Evolutionary conservation across 1,140 invertebrate species (phyloP).

Genomic region (Brachionus asplanchnoidis): DNA sequence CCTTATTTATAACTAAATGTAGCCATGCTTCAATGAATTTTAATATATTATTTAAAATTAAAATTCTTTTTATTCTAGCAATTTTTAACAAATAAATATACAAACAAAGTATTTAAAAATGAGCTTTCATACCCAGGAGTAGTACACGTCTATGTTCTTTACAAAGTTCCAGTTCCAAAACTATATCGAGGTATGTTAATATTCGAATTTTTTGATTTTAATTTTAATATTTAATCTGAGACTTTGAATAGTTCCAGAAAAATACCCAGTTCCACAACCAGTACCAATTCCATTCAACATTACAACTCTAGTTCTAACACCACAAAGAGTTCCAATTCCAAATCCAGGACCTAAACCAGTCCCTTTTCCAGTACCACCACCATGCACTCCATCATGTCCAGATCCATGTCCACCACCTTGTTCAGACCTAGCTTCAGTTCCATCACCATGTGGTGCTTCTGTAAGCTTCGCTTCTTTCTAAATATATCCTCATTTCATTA

Average conservation of each 20-base stretch:
- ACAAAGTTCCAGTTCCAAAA: conserved; percentile 14
- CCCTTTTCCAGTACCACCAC: background rate
- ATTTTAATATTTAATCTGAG: background rate
- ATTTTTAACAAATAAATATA: background rate
- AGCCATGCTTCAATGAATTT: too few relatives aligned
- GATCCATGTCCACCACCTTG: background rate
- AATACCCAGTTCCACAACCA: background rate
- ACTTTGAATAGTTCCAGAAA: background rate
- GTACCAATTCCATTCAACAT: conserved; percentile 24
- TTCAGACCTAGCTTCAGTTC: background rate
- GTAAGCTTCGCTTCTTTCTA: background rate
- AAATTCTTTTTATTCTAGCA: too few relatives aligned
- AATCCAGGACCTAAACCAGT: background rate
- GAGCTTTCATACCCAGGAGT: background rate
- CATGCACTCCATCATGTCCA: too few relatives aligned
- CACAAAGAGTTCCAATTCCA: background rate
- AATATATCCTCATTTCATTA: background rate
- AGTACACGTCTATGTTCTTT: background rate
- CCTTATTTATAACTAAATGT: too few relatives aligned
- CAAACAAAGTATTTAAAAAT: background rate
- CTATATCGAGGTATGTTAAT: background rate
- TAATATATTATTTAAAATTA: too few relatives aligned
- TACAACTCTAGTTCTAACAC: too few relatives aligned
- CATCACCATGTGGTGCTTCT: background rate
- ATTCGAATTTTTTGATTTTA: background rate